Evolutionary conservation across 2,888 invertebrate genomes (phyloP).

Genomic region (Ornithoptera alexandrae): DNA sequence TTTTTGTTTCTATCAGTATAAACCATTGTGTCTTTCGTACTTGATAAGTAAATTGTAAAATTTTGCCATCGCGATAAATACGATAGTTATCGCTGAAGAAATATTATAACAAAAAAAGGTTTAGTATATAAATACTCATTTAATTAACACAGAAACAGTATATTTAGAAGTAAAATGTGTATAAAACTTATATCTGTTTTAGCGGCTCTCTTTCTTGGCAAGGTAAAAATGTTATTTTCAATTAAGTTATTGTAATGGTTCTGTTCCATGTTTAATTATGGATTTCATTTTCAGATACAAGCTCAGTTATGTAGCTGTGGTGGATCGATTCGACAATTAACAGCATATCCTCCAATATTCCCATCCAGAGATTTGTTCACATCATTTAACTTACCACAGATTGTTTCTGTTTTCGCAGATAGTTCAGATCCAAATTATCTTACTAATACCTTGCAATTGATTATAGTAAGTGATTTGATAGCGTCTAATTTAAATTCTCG

Average conservation of each 20-base stretch:
- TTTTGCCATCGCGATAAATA: conserved; percentile 2
- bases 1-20: background rate
- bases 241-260: background rate
- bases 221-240: conserved; percentile 12
- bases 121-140: conserved; percentile 11
- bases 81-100: conserved; percentile 14
- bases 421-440: conserved; percentile 24
- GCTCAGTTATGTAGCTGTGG: conserved; percentile 34
- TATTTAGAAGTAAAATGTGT: conserved; percentile 20
- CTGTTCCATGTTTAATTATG: background rate
- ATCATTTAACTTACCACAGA: conserved; percentile 10
- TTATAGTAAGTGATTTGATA: conserved; percentile 29
- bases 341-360: background rate
- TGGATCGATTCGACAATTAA: conserved; percentile 17
- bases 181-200: conserved; percentile 21
- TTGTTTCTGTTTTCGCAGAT: conserved; percentile 15
- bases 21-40: background rate
- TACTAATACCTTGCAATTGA: conserved; percentile 26
- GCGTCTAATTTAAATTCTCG: conserved; percentile 28
- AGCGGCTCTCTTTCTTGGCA: conserved; percentile 13
- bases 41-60: background rate
- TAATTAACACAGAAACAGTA: background rate
- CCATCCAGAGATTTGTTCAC: conserved; percentile 8
- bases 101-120: conserved; percentile 8
- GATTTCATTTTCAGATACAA: conserved; percentile 33